Conservation (phyloP, 2,797 vertebrate genomes). For the Halcyon badia region DNA sequence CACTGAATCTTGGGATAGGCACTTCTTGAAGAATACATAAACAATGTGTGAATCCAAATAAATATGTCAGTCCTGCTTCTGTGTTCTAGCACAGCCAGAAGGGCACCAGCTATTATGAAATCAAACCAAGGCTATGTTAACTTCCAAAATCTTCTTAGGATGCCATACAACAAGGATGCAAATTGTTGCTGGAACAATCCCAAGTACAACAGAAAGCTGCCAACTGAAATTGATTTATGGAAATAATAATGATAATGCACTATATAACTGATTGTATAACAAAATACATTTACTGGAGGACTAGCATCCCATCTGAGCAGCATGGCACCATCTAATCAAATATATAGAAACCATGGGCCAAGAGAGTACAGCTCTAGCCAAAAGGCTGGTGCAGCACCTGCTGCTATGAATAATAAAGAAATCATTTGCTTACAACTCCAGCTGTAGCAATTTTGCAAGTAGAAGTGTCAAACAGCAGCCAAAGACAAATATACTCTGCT, state of each 20-base stretch:
- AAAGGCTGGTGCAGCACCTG: conserved; percentile 70
- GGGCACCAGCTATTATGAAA: conserved; percentile 5
- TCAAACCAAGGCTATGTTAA: not conserved
- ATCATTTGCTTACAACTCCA: conserved; percentile 45
- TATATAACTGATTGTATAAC: conserved; percentile 39
- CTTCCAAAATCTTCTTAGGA: conserved; percentile 43
- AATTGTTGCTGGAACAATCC: conserved; percentile 48
- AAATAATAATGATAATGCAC: conserved; percentile 32
- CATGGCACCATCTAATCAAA: conserved; percentile 46
- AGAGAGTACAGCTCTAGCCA: conserved; percentile 31
- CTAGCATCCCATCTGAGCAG: not conserved
- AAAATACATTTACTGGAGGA: conserved; percentile 46
- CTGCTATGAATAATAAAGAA: conserved; percentile 72
- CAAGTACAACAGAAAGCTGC: conserved; percentile 48
- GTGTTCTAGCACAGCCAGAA: not conserved
- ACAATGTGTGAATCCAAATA: not conserved
- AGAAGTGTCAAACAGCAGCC: conserved; percentile 60
- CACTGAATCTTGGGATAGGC: not conserved
- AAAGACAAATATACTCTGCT: conserved; percentile 53
- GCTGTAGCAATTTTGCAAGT: conserved; percentile 65
- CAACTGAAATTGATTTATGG: conserved; percentile 55
- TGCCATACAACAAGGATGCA: conserved; percentile 22
- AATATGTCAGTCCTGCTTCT: not conserved
- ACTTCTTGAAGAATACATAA: not conserved
- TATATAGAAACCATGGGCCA: conserved; percentile 51